Base-by-base conservation (phyloP, 2,113 vertebrate genomes). In the Bos indicus region DNA sequence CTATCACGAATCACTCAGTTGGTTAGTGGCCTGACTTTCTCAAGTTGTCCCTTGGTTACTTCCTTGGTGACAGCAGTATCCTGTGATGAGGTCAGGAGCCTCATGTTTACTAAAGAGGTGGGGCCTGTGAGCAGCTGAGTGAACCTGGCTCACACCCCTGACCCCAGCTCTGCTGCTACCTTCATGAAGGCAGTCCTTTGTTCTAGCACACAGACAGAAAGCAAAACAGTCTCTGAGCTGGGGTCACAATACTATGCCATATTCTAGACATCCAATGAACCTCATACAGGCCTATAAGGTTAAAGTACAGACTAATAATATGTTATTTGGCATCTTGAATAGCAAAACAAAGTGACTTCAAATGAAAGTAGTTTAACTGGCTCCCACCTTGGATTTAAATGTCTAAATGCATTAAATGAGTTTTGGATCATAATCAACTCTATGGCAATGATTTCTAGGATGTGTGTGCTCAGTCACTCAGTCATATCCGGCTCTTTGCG, bases 331-430 rank as follows among this genome's bases (percentile, higher is more conserved):
- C 52, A 74, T 59, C 13, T 26, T 96, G 46, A 57, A 88, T 36
- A 83, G n/a, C 21, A 95, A 85, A 93, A 90, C 57, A 64, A 91
- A 74, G 48, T 77, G 30, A 88, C 43, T 92, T 92, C 64, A 95
- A 93, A 33, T 84, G 46, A 87, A 77, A 92, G 64, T 40, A 43
- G 25, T 87, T 83, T 88, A 67, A 83, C 87, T 88, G 57, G 48
- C 28, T 88, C 10, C 56, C 28, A 81, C 7, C 78, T 90, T 84
- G 52, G 36, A 78, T 92, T 95, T 96, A 84, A 83, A 88, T 88
- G 23, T 67, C 60, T 90, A 84, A 95, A 57, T n/a, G 46, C 19
- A 88, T 84, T 85, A 88, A 90, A 30, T 80, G 54, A 89, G 19
- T 54, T 95, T 91, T 40, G 6, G 95, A 91, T 43, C 78, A 81